These are phyloP conservation scores for Caenorhabditis inopinata DNA, from an alignment of 1,140 invertebrate species.

Conservation along the genomic window DNA sequence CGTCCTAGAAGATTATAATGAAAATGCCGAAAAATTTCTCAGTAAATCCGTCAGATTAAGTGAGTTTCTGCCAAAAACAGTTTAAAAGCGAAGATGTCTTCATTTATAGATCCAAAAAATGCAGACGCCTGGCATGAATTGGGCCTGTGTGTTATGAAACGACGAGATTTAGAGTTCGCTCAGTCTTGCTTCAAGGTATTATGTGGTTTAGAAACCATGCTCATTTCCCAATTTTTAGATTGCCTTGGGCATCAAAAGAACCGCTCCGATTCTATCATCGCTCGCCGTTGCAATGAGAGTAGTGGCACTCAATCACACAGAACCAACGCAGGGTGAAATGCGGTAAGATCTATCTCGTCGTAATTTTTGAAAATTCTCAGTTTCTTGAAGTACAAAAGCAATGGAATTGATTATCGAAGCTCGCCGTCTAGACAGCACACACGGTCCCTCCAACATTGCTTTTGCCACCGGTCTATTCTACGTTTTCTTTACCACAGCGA, in stretches of 20 bases:
- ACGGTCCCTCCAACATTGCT: neutral
- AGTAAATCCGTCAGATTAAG: neutral
- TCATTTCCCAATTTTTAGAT: neutral
- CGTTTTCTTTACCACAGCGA: neutral
- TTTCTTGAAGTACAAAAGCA: neutral
- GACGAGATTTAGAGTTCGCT: neutral
- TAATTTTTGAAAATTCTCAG: no score
- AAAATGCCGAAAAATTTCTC: neutral
- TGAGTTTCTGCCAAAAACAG: neutral
- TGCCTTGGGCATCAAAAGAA: neutral
- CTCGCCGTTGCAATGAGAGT: neutral
- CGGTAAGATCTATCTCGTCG: neutral
- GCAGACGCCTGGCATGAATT: constrained; percentile 9
- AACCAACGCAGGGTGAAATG: neutral
- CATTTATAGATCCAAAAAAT: neutral
- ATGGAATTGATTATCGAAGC: constrained; percentile 21
- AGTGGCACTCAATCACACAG: neutral
- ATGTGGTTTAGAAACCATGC: neutral
- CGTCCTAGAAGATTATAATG: neutral
- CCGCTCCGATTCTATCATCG: neutral
- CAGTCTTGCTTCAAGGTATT: constrained; percentile 20
- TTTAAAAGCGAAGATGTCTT: neutral
- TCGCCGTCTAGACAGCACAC: neutral
- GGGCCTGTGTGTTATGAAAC: neutral
- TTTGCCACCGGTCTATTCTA: constrained; percentile 9